Evolutionary conservation across 2,888 invertebrate species (phyloP).

Genomic region (Petrolisthes cinctipes): DNA sequence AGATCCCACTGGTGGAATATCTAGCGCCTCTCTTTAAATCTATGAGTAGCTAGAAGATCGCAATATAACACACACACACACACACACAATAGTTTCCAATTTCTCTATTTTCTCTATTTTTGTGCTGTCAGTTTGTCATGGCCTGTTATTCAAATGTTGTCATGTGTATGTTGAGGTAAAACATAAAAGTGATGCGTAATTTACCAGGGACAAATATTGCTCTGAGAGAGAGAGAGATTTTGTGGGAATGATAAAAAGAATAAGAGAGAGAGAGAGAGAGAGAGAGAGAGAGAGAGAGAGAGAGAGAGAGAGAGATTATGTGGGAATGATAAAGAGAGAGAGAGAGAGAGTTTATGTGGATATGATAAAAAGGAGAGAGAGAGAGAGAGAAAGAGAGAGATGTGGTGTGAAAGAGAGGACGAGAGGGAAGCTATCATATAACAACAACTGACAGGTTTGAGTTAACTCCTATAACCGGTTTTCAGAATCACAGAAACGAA

Average conservation of each 20-base stretch:
- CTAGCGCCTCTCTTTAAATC: no score
- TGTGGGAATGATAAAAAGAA: neutral
- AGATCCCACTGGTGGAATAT: no score
- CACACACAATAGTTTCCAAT: no score
- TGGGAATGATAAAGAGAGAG: neutral
- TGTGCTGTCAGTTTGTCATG: no score
- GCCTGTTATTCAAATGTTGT: no score
- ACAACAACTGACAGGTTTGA: no score
- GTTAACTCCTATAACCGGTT: no score
- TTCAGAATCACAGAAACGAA: no score
- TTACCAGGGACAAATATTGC: neutral
- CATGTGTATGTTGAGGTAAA: neutral
- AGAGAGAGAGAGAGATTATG: neutral
- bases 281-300: neutral
- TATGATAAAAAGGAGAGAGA: neutral
- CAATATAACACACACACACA: no score
- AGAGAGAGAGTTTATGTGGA: neutral
- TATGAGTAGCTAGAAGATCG: no score
- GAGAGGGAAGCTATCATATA: neutral
- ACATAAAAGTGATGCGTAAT: neutral
- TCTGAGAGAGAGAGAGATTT: neutral
- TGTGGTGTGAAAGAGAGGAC: neutral
- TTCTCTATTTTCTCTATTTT: no score
- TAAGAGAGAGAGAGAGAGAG: neutral
- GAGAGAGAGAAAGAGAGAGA: constrained; percentile 10